A percentile compares a stretch with the other conserved stretches of the same genome.
Conservation (phyloP, 2,113 vertebrate species). For the Rhinogobius similis region DNA sequence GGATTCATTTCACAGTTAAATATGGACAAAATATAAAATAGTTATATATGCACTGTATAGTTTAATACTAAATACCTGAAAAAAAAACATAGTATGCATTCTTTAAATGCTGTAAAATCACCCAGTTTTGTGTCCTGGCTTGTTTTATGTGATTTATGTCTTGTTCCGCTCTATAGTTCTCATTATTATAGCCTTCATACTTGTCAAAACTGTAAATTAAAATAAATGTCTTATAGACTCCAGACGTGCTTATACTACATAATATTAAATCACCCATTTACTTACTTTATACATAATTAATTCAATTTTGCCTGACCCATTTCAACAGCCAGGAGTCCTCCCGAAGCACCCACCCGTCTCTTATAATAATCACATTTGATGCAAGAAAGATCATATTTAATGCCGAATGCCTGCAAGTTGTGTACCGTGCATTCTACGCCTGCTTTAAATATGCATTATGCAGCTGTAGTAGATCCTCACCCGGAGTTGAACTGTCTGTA, state of each 20-base stretch:
- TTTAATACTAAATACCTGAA: too few species aligned
- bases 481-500: conserved; percentile 51
- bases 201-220: conserved; percentile 33
- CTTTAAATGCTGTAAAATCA: too few species aligned
- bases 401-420: conserved; percentile 33
- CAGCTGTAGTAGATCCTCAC: conserved; percentile 44
- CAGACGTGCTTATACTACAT: conserved; percentile 16
- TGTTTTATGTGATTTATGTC: background rate
- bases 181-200: conserved; percentile 2
- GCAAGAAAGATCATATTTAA: conserved; percentile 36
- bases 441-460: conserved; percentile 58
- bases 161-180: background rate
- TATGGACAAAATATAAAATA: too few species aligned
- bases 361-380: conserved; percentile 53
- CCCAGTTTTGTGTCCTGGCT: background rate
- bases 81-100: too few species aligned
- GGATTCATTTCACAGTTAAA: too few species aligned
- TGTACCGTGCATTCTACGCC: conserved; percentile 30
- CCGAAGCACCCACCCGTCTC: conserved; percentile 35
- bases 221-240: conserved; percentile 22
- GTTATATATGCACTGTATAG: too few species aligned
- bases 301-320: conserved; percentile 52
- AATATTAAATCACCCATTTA: conserved; percentile 32
- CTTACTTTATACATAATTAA: conserved; percentile 58
- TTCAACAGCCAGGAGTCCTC: conserved; percentile 23